phyloP scores from a whole-genome alignment of 2,113 vertebrate species.

The Mixornis gularis region DNA sequence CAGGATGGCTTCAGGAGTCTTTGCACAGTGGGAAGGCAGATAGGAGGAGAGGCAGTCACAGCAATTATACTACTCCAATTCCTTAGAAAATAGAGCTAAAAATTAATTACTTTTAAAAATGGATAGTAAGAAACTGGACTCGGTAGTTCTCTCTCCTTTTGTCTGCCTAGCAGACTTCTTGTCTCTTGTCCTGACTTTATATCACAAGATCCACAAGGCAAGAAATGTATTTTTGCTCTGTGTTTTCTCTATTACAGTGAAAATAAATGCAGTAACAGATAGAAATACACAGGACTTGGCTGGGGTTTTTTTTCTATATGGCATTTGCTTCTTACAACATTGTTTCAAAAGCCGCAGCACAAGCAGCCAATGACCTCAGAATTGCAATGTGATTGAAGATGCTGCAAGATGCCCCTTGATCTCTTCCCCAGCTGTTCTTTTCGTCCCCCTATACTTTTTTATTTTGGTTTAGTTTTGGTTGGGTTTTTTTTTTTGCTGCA shows the following conservation, averaged over 20 bases:
- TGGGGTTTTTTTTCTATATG: not conserved
- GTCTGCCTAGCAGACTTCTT: not conserved
- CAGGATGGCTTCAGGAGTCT: not conserved
- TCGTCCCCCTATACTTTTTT: rapidly evolving
- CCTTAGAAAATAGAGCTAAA: not conserved
- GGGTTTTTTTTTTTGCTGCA: not conserved
- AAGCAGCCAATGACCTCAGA: not conserved
- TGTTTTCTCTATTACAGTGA: not conserved
- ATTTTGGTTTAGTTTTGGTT: not conserved
- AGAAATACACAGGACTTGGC: not conserved
- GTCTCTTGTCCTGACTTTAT: not conserved
- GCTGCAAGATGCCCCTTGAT: not conserved
- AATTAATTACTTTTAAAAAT: not conserved
- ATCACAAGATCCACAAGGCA: not conserved
- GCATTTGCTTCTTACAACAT: not conserved
- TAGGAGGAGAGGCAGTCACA: not conserved
- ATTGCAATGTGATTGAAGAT: not conserved
- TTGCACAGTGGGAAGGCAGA: not conserved
- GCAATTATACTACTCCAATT: not conserved
- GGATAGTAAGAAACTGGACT: not conserved
- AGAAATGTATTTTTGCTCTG: not conserved
- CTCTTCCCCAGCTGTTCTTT: not conserved
- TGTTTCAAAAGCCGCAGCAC: not conserved
- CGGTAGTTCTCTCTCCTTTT: not conserved
- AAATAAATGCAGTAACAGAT: not conserved